Conservation (phyloP, 2,113 vertebrate species). For the Neolamprologus ventralis region DNA sequence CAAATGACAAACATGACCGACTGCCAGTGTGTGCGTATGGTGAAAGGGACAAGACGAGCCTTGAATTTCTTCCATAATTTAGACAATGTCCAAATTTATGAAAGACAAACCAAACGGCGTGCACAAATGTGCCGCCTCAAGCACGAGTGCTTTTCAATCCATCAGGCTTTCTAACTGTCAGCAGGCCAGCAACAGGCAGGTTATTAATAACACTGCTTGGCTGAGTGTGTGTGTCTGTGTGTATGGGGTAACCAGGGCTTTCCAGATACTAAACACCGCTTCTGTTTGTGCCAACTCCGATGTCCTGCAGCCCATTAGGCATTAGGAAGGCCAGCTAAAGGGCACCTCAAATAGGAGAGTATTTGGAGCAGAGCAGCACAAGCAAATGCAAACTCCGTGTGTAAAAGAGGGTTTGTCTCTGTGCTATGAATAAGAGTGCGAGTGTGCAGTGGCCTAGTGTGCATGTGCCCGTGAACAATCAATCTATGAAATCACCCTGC, state of each 20-base stretch:
- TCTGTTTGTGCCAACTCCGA: conserved; percentile 39
- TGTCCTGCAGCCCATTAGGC: background rate
- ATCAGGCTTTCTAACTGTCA: conserved; percentile 41
- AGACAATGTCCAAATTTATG: background rate
- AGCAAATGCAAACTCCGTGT: background rate
- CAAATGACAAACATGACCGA: background rate
- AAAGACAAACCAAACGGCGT: background rate
- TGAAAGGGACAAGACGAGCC: background rate
- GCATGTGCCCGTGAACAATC: conserved; percentile 31
- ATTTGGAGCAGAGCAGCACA: background rate
- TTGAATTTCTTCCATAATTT: background rate
- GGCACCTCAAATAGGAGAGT: conserved; percentile 1
- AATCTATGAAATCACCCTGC: conserved; percentile 48
- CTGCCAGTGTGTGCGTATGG: background rate
- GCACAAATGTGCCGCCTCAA: background rate
- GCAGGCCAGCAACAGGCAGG: conserved; percentile 58
- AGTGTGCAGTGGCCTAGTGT: background rate
- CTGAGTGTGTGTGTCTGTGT: conserved; percentile 22
- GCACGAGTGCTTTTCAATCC: background rate
- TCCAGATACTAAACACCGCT: conserved; percentile 40
- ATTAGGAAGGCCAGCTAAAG: conserved; percentile 40
- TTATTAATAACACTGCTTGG: conserved; percentile 67
- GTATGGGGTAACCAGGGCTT: conserved; percentile 46
- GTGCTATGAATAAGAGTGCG: background rate
- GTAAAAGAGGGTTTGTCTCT: background rate